phyloP scores from a whole-genome alignment of 1,140 invertebrate species.

The Cotesia typhae region DNA sequence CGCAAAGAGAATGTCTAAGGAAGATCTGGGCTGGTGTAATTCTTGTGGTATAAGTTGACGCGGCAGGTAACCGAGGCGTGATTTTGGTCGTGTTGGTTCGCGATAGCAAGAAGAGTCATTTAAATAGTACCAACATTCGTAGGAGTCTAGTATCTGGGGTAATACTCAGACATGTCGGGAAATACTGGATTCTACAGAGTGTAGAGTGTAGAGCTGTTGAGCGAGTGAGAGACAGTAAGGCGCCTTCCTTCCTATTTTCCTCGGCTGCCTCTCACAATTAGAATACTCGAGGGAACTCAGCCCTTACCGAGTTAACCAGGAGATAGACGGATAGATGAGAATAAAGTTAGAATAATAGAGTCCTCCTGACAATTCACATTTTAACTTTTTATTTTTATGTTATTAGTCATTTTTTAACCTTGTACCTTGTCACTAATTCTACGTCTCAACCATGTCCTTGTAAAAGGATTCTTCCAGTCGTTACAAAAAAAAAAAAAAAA shows the following conservation, averaged over 20 bases:
- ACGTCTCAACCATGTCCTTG: too few relatives aligned
- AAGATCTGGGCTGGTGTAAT: conserved; percentile 34
- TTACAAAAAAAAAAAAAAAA: too few relatives aligned
- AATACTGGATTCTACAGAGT: neutral
- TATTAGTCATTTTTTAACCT: neutral
- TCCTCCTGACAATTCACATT: neutral
- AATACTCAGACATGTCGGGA: conserved; percentile 1
- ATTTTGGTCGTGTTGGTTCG: conserved; percentile 48
- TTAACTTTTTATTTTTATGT: neutral
- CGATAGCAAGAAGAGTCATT: conserved; percentile 4
- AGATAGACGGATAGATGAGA: conserved; percentile 37
- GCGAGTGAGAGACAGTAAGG: conserved; percentile 10
- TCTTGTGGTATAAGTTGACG: conserved; percentile 50
- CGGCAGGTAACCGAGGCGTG: conserved; percentile 34
- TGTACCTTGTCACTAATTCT: neutral
- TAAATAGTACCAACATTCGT: neutral
- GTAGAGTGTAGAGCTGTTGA: neutral
- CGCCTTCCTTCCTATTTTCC: conserved; percentile 57
- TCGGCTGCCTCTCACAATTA: conserved; percentile 63
- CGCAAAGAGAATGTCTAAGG: conserved; percentile 33
- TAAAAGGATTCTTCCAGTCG: too few relatives aligned
- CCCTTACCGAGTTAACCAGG: conserved; percentile 37
- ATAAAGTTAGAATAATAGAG: conserved; percentile 35
- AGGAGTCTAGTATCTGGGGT: conserved; percentile 2
- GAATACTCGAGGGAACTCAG: conserved; percentile 56